Conservation (phyloP, 2,888 invertebrate species). For the Phrixothrix hirtus region DNA sequence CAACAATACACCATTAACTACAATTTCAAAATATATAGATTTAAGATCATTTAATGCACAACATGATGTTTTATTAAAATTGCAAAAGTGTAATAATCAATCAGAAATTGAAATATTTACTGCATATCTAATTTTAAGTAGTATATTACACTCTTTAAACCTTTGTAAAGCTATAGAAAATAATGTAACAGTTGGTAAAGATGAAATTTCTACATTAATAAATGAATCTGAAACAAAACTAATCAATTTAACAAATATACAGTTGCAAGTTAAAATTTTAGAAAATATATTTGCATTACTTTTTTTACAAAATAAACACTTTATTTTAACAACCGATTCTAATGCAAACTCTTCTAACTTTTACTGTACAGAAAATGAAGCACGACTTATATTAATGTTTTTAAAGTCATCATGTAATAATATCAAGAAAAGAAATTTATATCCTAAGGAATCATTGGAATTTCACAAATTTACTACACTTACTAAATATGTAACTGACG, state of each 20-base stretch:
- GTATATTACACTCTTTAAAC: conserved; percentile 59
- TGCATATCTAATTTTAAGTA: conserved; percentile 60
- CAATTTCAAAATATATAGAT: conserved; percentile 40
- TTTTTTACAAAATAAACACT: conserved; percentile 66
- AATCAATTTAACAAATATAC: conserved; percentile 57
- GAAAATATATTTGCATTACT: conserved; percentile 75
- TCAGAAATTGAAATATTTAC: conserved; percentile 54
- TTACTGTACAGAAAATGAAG: conserved; percentile 63
- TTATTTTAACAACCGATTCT: conserved; percentile 38
- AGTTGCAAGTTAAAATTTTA: conserved; percentile 65
- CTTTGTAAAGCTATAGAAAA: conserved; percentile 12
- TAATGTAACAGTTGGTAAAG: conserved; percentile 41
- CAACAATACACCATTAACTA: conserved; percentile 38
- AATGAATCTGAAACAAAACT: conserved; percentile 59
- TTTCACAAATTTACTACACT: conserved; percentile 46
- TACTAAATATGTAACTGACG: conserved; percentile 65
- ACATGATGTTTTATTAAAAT: conserved; percentile 31
- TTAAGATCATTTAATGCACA: conserved; percentile 32
- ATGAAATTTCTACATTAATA: conserved; percentile 55
- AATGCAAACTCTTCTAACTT: conserved; percentile 55
- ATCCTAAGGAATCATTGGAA: conserved; percentile 49
- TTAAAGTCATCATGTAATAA: conserved; percentile 62
- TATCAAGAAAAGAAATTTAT: conserved; percentile 53
- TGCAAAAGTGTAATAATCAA: conserved; percentile 36
- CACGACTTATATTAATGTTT: conserved; percentile 63